Conservation (phyloP, 2,113 vertebrate species). For the Dicrurus megarhynchus region DNA sequence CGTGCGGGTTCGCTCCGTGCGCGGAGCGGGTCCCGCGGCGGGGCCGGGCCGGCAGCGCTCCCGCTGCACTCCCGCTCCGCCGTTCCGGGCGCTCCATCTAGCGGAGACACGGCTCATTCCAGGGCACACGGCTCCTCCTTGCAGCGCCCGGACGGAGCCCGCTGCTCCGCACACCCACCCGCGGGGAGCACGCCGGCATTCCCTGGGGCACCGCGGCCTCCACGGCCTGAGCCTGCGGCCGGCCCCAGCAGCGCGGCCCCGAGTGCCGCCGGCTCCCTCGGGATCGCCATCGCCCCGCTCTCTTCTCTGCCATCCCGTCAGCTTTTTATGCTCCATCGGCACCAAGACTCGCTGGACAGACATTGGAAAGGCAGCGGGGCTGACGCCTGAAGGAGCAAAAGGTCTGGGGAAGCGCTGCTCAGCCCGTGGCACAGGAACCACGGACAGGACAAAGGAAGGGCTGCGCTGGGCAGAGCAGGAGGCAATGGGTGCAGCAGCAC, state of each 20-base stretch:
- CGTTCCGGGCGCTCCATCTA: conserved; percentile 41
- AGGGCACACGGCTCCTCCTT: not conserved
- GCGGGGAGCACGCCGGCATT: not conserved
- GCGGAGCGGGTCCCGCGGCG: not conserved
- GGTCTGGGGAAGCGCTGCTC: not conserved
- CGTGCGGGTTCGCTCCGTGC: not conserved
- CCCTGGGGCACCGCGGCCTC: too few relatives aligned
- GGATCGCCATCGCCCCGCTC: accelerated
- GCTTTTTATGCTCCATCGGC: accelerated
- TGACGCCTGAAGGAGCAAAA: accelerated
- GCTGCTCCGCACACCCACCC: not conserved
- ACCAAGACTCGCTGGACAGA: not conserved
- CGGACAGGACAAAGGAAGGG: accelerated
- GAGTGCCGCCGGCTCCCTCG: accelerated
- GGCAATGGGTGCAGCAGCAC: accelerated
- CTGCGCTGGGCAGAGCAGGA: not conserved
- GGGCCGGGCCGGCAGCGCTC: not conserved
- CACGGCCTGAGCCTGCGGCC: not conserved
- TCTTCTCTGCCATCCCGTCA: accelerated
- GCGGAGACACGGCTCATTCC: not conserved
- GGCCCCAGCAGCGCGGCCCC: not conserved
- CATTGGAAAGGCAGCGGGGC: accelerated
- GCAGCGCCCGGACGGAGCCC: not conserved
- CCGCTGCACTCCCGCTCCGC: not conserved
- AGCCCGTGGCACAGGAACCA: accelerated